Base-by-base conservation (phyloP, 2,888 invertebrate species). In the Brachypalpus laphriformis region DNA sequence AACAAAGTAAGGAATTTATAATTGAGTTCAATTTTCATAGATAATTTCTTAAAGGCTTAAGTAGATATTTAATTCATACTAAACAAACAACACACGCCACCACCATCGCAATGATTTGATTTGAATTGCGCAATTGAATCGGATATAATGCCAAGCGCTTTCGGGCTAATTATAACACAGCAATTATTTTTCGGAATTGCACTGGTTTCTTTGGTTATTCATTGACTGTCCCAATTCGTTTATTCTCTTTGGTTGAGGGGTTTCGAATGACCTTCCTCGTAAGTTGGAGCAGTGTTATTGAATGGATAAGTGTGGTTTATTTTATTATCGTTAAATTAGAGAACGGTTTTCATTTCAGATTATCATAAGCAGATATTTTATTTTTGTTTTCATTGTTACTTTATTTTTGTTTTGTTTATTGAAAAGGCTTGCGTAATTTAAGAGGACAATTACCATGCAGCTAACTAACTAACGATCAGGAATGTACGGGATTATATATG, bases 141-240 rank as follows among this genome's bases (percentile, higher is more conserved):
- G 25, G 14, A 25, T 65, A 42, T 63, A 61, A 63, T 54, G 51
- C 54, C 63, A 47, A 65, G 37, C 37, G 65, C 56, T 66, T 75
- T 45, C 63, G 34, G 37, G 63, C 63, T 74, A 54, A 63, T 65
- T 65, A 74, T 74, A 63, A 34, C 34, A 14, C 61, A 54, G 45
- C 11, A 14, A 28, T 34, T 3, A 28, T 42, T 34, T 54, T 63
- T 34, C 3, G 54, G 54, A 40, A 45, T 42, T 63, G 54, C n/a
- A 22, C 31, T 56, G 22, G 63, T 74, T 74, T 74, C n/a, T 54
- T 61, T 63, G 18, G 40, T 8, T 40, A 72, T 63, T 74, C 40
- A 31, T 4, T 37, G 31, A 3, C 31, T 74, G 45, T 28, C 42
- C 54, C 18, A 63, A 63, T 22, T 74, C 6, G 4, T 3, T 22